These are phyloP conservation scores for Drosophila melanosoma DNA, from an alignment of 2,888 invertebrate species.

Conservation along the genomic window DNA sequence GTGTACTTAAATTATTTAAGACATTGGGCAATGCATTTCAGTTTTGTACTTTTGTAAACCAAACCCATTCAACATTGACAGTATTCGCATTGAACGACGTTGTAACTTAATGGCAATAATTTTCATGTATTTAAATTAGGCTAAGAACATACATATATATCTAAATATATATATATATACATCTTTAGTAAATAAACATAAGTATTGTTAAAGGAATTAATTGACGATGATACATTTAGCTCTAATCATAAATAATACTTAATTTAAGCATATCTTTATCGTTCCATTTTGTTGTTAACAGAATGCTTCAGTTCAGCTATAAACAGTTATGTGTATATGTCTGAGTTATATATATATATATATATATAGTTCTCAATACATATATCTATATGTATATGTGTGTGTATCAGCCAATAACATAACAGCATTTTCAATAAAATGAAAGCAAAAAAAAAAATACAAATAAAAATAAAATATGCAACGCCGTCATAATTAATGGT, in stretches of 20 bases:
- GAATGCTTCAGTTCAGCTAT: constrained; percentile 41
- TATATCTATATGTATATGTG: constrained; percentile 15
- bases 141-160: constrained; percentile 35
- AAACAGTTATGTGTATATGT: constrained; percentile 4
- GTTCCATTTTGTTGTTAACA: constrained; percentile 43
- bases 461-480: constrained; percentile 1
- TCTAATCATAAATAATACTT: constrained; percentile 18
- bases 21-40: constrained; percentile 51
- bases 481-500: constrained; percentile 55
- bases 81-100: constrained; percentile 79
- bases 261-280: constrained; percentile 31
- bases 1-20: constrained; percentile 19
- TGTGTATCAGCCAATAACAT: constrained; percentile 37
- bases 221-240: constrained; percentile 21
- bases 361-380: constrained; percentile 32
- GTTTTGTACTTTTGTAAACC: constrained; percentile 62
- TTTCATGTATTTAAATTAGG: constrained; percentile 73
- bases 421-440: constrained; percentile 67
- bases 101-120: constrained; percentile 83
- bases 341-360: constrained; percentile 26
- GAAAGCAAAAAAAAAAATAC: constrained; percentile 43
- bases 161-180: neutral
- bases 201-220: constrained; percentile 44
- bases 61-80: constrained; percentile 35
- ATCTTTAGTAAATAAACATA: constrained; percentile 15